Evolutionary conservation across 2,797 vertebrate species (phyloP), one percentile per base, ranked within the genome.

Genomic region (Varecia variegata): DNA sequence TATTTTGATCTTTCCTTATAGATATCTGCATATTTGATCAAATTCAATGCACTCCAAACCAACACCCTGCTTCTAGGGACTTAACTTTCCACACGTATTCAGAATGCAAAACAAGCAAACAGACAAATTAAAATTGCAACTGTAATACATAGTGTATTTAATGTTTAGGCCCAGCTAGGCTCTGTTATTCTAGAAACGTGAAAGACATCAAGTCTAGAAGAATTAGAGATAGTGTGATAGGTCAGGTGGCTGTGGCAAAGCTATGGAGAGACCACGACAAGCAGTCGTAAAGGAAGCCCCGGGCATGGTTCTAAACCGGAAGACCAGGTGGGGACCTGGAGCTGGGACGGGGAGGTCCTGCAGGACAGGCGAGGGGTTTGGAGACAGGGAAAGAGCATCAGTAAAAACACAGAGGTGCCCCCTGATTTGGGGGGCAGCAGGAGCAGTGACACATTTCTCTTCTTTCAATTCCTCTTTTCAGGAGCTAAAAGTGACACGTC

Each of bases 351-450:
- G 20, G 25, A 3, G 4, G 7, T 17, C 50, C n/a, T 0, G 30
- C 15, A 1, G 21, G 21, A 23, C 43, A 60, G n/a, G 3, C 0
- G 0, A 2, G 47, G 8, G 15, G 6, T 4, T 43, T 3, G 21
- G 54, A 67, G 54, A 65, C 0, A 1, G 12, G 3, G 23, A 76
- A n/a, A 30, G 14, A 15, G 3, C 9, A 30, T 23, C 14, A 0
- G 21, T 27, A 13, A 35, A 35, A 38, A 62, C 47, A 32, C 8
- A 35, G 27, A 47, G 7, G 12, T 4, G 0, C 25, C 2, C 1
- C 47, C 7, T 20, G 15, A 15, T 7, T 35, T 21, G 17, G 4
- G 1, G 32, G 6, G 4, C 23, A 25, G 35, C 2, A 12, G 6
- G 4, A 15, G 18, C 6, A 0, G 35, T 1, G 2, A 21, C 17